These are phyloP conservation scores for Microchrysa polita DNA, from an alignment of 2,888 invertebrate species.

Conservation along the genomic window DNA sequence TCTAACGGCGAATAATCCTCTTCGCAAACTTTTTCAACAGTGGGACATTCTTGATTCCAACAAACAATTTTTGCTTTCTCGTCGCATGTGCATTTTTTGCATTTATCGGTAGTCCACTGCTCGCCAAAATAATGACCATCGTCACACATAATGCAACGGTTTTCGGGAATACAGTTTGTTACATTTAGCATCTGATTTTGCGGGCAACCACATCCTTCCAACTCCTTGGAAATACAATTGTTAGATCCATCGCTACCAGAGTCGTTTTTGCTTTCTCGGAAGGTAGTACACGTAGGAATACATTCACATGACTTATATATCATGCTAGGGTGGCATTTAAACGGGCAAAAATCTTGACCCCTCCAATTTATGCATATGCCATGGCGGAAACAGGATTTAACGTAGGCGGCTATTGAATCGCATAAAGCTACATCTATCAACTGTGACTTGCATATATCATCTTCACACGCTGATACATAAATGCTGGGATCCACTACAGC, in stretches of 20 bases:
- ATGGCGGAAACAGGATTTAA: slow-evolving; percentile 73
- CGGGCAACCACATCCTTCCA: slow-evolving; percentile 89
- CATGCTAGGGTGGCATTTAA: slow-evolving; percentile 66
- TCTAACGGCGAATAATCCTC: slow-evolving; percentile 68
- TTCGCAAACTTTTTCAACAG: slow-evolving; percentile 69
- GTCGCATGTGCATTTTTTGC: slow-evolving; percentile 77
- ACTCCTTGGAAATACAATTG: slow-evolving; percentile 65
- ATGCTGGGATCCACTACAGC: slow-evolving; percentile 75
- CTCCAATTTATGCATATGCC: slow-evolving; percentile 83
- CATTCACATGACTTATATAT: slow-evolving; percentile 61
- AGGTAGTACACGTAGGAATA: slow-evolving; percentile 60
- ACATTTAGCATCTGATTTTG: slow-evolving; percentile 75
- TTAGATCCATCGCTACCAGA: slow-evolving; percentile 56
- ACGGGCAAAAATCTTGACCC: slow-evolving; percentile 71
- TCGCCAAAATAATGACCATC: slow-evolving; percentile 74
- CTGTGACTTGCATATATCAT: slow-evolving; percentile 71
- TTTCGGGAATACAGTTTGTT: slow-evolving; percentile 75
- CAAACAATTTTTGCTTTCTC: slow-evolving; percentile 70
- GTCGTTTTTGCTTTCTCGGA: slow-evolving; percentile 54
- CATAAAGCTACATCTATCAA: slow-evolving; percentile 71
- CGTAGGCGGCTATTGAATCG: slow-evolving; percentile 75
- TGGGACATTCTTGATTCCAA: slow-evolving; percentile 70
- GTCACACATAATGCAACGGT: slow-evolving; percentile 78
- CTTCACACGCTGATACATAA: slow-evolving; percentile 75
- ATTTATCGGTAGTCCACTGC: slow-evolving; percentile 73